A percentile compares a stretch with the other conserved stretches of the same genome.
These are phyloP conservation scores for Drosophila pegasa DNA, from an alignment of 2,888 invertebrate species.

Conservation along the genomic window DNA sequence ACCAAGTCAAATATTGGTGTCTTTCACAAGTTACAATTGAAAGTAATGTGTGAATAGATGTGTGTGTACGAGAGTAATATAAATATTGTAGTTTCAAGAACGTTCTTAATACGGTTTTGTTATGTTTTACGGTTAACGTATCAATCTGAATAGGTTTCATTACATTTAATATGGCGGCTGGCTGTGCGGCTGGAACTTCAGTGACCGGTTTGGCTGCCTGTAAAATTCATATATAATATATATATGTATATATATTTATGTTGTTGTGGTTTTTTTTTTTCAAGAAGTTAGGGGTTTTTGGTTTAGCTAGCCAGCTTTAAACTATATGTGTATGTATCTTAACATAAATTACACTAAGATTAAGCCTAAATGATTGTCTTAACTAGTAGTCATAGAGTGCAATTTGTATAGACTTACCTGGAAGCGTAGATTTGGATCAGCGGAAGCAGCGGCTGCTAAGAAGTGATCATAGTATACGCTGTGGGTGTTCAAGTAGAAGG, in stretches of 20 bases:
- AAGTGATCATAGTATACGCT: slow-evolving; percentile 98
- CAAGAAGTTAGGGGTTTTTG: slow-evolving; percentile 27
- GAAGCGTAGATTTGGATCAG: slow-evolving; percentile 95
- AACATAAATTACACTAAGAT: slow-evolving; percentile 23
- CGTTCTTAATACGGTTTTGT: slow-evolving; percentile 53
- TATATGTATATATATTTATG: slow-evolving; percentile 65
- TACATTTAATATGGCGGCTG: slow-evolving; percentile 85
- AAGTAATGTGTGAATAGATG: slow-evolving; percentile 37
- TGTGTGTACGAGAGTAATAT: slow-evolving; percentile 48
- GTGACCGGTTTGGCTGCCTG: slow-evolving; percentile 90
- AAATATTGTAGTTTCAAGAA: slow-evolving; percentile 44
- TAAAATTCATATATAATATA: slow-evolving; percentile 85
- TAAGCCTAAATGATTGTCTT: slow-evolving; percentile 33
- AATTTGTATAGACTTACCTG: slow-evolving; percentile 88
- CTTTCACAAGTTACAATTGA: slow-evolving; percentile 74
- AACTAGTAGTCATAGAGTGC: background rate
- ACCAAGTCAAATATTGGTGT: slow-evolving; percentile 69
- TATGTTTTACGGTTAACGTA: slow-evolving; percentile 60
- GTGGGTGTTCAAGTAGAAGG: slow-evolving; percentile 53
- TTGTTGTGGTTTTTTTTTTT: no score
- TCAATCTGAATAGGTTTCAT: slow-evolving; percentile 79
- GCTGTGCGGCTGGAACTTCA: slow-evolving; percentile 87
- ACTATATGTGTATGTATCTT: slow-evolving; percentile 33
- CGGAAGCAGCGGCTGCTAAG: slow-evolving; percentile 93
- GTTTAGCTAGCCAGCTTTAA: slow-evolving; percentile 46